A percentile compares a stretch with the other conserved stretches of the same genome.
phyloP scores from a whole-genome alignment of 2,113 vertebrate species.

The Crypturellus undulatus region DNA sequence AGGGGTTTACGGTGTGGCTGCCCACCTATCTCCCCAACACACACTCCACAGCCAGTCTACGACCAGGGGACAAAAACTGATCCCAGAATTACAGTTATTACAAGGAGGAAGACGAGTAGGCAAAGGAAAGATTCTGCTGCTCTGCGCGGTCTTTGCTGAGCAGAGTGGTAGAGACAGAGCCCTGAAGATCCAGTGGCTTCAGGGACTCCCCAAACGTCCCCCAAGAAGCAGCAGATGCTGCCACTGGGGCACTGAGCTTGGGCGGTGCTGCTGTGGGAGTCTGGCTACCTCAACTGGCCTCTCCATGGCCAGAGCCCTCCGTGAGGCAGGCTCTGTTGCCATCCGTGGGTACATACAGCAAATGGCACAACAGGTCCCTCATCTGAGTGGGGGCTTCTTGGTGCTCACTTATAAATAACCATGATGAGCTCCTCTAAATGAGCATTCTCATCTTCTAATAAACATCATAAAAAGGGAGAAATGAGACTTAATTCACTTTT shows the following conservation, averaged over 20 bases:
- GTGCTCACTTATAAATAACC: slow-evolving; percentile 51
- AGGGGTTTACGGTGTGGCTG: neutral
- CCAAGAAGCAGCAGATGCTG: neutral
- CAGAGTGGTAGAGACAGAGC: fast-evolving
- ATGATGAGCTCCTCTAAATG: slow-evolving; percentile 58
- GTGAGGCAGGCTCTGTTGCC: neutral
- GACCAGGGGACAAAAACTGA: neutral
- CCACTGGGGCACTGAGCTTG: neutral
- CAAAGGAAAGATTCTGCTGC: neutral
- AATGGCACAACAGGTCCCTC: neutral
- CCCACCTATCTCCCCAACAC: neutral
- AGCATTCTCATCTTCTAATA: slow-evolving; percentile 77
- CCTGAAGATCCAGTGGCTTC: neutral
- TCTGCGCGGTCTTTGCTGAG: neutral
- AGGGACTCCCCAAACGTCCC: neutral
- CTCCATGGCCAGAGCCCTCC: fast-evolving
- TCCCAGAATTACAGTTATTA: neutral
- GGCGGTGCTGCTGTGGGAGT: neutral
- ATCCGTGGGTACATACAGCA: neutral
- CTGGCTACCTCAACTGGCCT: neutral
- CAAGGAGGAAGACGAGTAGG: neutral
- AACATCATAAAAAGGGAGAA: slow-evolving; percentile 79
- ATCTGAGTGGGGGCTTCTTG: neutral
- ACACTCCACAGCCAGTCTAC: neutral
- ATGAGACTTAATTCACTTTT: slow-evolving; percentile 79